These are phyloP conservation scores for Cinclus cinclus DNA, from an alignment of 2,113 vertebrate genomes.

Conservation along the genomic window DNA sequence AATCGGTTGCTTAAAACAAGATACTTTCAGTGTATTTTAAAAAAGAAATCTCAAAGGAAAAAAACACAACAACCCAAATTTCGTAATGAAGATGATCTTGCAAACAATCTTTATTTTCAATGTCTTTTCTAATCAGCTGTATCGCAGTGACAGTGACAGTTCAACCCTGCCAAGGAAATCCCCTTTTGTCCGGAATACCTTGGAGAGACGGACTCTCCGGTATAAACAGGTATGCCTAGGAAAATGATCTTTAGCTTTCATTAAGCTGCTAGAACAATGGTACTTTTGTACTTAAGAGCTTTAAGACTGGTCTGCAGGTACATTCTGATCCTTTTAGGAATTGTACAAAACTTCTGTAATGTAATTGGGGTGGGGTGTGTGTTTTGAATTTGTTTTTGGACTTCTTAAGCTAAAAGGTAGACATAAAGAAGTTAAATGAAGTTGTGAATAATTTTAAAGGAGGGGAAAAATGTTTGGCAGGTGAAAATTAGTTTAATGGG, in stretches of 20 bases:
- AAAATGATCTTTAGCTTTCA: not conserved
- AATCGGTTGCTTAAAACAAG: not conserved
- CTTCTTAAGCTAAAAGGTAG: not conserved
- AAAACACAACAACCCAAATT: not conserved
- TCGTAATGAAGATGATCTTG: not conserved
- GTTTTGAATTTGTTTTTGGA: not conserved
- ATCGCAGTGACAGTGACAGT: constrained; percentile 98
- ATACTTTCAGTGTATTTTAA: not conserved
- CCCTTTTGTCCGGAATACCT: constrained; percentile 91
- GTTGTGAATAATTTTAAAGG: not conserved
- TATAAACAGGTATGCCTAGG: constrained; percentile 87
- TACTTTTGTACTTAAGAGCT: not conserved
- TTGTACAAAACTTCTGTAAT: not conserved
- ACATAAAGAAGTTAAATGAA: not conserved
- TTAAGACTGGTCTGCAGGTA: not conserved
- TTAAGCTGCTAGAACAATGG: not conserved
- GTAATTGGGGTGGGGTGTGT: accelerated
- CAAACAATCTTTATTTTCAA: not conserved
- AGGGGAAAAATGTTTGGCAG: not conserved
- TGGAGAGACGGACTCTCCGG: constrained; percentile 91
- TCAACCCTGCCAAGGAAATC: constrained; percentile 95
- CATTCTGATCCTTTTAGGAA: not conserved
- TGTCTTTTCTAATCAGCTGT: constrained; percentile 78
- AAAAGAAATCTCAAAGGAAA: not conserved
- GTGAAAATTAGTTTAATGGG: not conserved